phyloP scores from a whole-genome alignment of 2,113 vertebrate species.

The Campylomormyrus tamandua region DNA sequence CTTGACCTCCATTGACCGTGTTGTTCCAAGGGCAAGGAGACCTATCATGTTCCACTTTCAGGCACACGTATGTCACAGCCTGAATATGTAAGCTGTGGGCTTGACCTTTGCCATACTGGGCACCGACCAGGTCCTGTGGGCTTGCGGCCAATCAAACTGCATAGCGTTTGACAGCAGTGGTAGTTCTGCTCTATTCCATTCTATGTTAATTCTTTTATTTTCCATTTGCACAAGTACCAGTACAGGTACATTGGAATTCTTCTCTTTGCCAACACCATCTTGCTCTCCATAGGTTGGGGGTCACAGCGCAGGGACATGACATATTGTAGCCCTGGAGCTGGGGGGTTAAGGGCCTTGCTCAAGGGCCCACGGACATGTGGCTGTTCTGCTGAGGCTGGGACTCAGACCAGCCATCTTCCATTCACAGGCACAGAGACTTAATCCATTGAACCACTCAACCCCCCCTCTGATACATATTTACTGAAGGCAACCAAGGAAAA shows the following conservation, averaged over 20 bases:
- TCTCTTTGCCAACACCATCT: not conserved
- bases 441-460: not conserved
- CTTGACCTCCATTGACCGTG: not conserved
- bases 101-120: constrained; percentile 53
- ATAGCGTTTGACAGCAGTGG: constrained; percentile 41
- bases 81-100: constrained; percentile 36
- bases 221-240: not conserved
- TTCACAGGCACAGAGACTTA: not conserved
- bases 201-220: not conserved
- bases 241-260: not conserved
- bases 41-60: not conserved
- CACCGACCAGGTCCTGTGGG: constrained; percentile 32
- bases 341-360: not conserved
- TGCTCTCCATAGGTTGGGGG: not conserved
- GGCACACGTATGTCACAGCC: constrained; percentile 13
- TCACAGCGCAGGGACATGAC: not conserved
- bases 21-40: not conserved
- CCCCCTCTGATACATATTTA: not conserved
- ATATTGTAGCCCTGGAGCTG: not conserved
- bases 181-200: constrained; percentile 14
- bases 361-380: not conserved
- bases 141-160: constrained; percentile 32
- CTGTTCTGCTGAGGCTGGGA: not conserved
- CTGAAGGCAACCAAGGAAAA: not conserved
- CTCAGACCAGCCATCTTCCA: not conserved